Base-by-base conservation (phyloP, 2,797 vertebrate genomes). In the Pelochelys cantorii region DNA sequence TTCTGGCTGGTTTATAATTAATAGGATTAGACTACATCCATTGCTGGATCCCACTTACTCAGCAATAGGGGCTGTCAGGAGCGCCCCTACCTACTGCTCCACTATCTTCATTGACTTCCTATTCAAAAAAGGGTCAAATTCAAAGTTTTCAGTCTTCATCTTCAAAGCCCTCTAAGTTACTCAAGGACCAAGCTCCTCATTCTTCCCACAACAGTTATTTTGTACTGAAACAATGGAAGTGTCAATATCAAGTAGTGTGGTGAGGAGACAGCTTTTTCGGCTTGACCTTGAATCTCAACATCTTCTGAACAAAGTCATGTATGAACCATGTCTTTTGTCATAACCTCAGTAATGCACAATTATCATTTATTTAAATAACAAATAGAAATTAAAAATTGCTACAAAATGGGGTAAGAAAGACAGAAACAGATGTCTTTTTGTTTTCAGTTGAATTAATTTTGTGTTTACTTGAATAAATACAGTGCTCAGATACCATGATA, bases 31-130 rank as follows among this genome's bases (percentile, higher is more conserved):
- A 48, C 42, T 48, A 8, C 8, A 2, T 48, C 42, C 42, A 48
- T 48, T 48, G 1, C 13, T 52, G 29, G 68, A 88, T 22, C 12
- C 7, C 56, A 52, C 25, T 57, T 60, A 37, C 65, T 37, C n/a
- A 71, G 18, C n/a, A 65, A 15, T 81, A 68, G 20, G 86, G 81
- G 23, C 52, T 60, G 7, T 27, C 42, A 31, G 59, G 37, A 42
- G 7, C 25, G 65, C 68, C 57, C 31, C 55, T 86, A 2, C n/a
- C 53, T 56, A 3, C 0, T 0, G 0, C 29, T 79, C 78, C 7
- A 1, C 14, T 34, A 15, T 25, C 0, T 0, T n/a, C 25, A 27
- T 7, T 18, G 18, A 13, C 62, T 83, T 82, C 78, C 60, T 25
- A 68, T 42, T 4, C 25, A 52, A 48, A 1, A 89, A 87, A 81